A percentile compares a stretch with the other conserved stretches of the same genome.
Conservation (phyloP, 2,797 vertebrate genomes). For the Pipistrellus pygmaeus region DNA sequence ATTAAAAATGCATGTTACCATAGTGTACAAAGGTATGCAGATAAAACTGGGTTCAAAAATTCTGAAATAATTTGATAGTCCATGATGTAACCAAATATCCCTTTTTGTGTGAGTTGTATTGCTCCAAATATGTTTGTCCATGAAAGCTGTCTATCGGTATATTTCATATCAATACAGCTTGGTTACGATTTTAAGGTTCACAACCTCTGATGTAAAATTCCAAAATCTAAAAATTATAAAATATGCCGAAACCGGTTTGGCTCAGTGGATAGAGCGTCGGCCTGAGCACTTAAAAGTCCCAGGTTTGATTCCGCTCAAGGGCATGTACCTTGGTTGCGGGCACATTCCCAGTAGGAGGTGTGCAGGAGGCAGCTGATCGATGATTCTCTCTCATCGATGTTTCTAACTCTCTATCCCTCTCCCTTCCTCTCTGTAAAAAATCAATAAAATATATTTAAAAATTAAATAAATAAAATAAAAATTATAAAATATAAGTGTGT, state of each 20-base stretch:
- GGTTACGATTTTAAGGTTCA: neutral
- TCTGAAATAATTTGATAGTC: neutral
- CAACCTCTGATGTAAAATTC: neutral
- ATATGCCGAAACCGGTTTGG: neutral
- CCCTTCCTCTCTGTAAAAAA: too few species aligned
- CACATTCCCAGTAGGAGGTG: too few species aligned
- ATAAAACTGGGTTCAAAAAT: neutral
- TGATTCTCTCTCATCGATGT: too few species aligned
- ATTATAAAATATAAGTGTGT: neutral
- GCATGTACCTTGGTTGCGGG: too few species aligned
- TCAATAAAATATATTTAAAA: too few species aligned
- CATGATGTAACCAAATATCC: neutral
- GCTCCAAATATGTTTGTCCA: neutral
- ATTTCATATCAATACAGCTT: neutral
- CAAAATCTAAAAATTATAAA: slow-evolving; percentile 12
- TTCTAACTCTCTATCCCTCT: too few species aligned
- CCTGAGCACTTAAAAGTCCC: too few species aligned
- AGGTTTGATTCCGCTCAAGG: too few species aligned
- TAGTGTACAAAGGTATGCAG: neutral
- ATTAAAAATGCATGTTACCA: neutral
- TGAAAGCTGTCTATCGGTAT: neutral
- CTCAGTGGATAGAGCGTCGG: too few species aligned
- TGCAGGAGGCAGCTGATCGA: too few species aligned
- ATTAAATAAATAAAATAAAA: neutral
- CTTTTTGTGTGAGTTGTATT: neutral